Evolutionary conservation across 1,140 invertebrate genomes (phyloP).

Genomic region (Ceratosolen fusciceps): DNA sequence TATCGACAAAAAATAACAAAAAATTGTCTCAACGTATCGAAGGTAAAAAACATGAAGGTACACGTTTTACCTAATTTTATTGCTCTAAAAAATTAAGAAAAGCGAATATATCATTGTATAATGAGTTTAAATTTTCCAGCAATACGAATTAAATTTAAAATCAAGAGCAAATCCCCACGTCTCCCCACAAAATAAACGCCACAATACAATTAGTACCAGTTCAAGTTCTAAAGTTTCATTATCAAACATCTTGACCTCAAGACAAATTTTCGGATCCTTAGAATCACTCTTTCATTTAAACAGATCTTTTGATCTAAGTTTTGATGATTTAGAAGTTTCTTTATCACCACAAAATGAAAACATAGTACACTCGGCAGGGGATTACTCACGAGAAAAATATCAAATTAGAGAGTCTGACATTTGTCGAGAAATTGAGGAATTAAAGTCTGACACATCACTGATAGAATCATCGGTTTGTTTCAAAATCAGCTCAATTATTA

Average conservation of each 20-base stretch:
- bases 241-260: background rate
- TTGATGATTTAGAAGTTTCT: conserved; percentile 46
- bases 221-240: background rate
- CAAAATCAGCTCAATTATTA: too few relatives aligned
- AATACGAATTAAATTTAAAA: conserved; percentile 47
- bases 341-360: conserved; percentile 24
- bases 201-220: conserved; percentile 44
- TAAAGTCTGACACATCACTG: background rate
- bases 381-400: conserved; percentile 25
- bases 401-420: conserved; percentile 3
- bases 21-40: conserved; percentile 57
- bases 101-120: background rate
- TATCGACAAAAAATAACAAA: conserved; percentile 19
- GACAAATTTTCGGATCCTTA: conserved; percentile 53
- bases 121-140: background rate
- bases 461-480: background rate
- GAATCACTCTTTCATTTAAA: conserved; percentile 60
- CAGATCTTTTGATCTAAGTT: conserved; percentile 53
- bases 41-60: conserved; percentile 69
- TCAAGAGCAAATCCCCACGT: conserved; percentile 11
- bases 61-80: conserved; percentile 44
- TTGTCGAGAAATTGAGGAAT: background rate
- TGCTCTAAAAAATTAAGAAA: background rate
- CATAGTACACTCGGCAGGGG: background rate
- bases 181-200: conserved; percentile 44